Evolutionary conservation across 1,140 invertebrate species (phyloP).

Genomic region (Drosophila sp.): DNA sequence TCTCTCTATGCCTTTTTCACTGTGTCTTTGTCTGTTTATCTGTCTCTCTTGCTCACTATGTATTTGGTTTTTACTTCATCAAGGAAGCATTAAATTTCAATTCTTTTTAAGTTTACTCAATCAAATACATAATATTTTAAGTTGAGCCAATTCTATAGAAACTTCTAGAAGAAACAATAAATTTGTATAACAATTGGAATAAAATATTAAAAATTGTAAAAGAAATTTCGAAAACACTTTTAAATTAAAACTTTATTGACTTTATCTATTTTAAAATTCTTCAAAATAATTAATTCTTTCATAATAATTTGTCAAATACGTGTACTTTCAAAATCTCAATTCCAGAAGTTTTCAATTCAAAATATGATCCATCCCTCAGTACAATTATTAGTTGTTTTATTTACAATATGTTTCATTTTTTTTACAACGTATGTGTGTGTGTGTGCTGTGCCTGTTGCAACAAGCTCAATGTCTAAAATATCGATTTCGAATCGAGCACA

Average conservation of each 20-base stretch:
- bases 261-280: too few species aligned
- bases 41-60: conserved; percentile 19
- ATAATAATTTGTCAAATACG: too few species aligned
- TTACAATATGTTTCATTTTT: neutral
- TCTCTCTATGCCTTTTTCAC: conserved; percentile 14
- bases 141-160: neutral
- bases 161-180: too few species aligned
- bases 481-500: neutral
- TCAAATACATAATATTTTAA: neutral
- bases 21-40: conserved; percentile 19
- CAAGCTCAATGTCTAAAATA: conserved; percentile 47
- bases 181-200: too few species aligned
- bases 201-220: too few species aligned
- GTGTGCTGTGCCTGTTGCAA: conserved; percentile 64
- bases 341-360: neutral
- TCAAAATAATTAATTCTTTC: too few species aligned
- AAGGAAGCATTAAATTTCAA: neutral
- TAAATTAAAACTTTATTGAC: too few species aligned
- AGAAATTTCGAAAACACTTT: too few species aligned
- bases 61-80: neutral
- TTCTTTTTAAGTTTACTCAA: neutral
- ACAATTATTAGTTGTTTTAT: neutral
- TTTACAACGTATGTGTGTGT: conserved; percentile 20
- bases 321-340: neutral
- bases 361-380: too few species aligned